Evolutionary conservation across 1,140 invertebrate genomes (phyloP), one percentile per base, ranked within the genome.

Genomic region (Triops cancriformis): DNA sequence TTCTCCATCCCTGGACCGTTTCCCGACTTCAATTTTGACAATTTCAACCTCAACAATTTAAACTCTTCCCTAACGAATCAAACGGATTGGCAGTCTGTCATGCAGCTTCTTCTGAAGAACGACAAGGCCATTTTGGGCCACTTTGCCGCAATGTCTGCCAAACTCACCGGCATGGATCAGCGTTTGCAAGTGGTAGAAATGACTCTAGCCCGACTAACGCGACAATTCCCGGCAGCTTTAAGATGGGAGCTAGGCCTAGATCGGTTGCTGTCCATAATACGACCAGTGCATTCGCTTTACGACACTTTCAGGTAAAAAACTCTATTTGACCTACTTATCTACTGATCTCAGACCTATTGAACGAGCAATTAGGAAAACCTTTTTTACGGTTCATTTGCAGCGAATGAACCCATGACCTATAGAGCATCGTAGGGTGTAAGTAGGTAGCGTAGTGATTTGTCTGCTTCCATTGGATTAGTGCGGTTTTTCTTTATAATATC

Each of bases 201-300:
- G 18, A 80, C 77, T 5, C 26, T 82, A 77, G 79, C 80, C 26
- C 73, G 80, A 26, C 78, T 82, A 14, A 72, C 45, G 14, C 27
- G 41, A 27, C 76, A 73, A 11, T 72, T 77, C 23, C 76, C 72
- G 42, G 77, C 42, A 18, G 28, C 73, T 76, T 77, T 82, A 10
- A 77, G 81, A 1, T 82, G 80, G 80, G 81, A 82, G 73, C 79
- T 81, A 42, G 80, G 80, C 5, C 76, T 81, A 5, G 80, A 82
- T 73, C 80, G 81, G 23, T 76, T 82, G 41, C 78, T 81, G 45
- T 79, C 80, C 26, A 79, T 81, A 27, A 79, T 79, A 14, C 28
- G 80, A 26, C 81, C 81, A 14, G 80, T 82, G 18, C 79, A 82
- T 72, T 81, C 80, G 26, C 77, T 81, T 3, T 81, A 81, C 64